Evolutionary conservation across 2,797 vertebrate genomes (phyloP).

Genomic region (Holocentrus rufus): DNA sequence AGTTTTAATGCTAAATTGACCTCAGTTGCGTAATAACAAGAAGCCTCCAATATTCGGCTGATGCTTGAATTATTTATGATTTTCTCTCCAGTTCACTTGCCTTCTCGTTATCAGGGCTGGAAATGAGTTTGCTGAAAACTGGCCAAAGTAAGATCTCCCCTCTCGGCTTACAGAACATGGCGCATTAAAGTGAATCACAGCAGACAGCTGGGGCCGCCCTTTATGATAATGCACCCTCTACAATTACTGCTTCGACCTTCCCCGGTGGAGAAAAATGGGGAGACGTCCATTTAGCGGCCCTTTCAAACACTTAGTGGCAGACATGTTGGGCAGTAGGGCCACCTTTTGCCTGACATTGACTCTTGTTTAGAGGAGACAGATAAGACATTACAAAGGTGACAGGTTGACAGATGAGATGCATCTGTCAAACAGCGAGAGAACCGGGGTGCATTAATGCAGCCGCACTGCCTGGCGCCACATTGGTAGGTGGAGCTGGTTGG

Average conservation of each 20-base stretch:
- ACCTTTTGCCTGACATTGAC: conserved; percentile 74
- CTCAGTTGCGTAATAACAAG: conserved; percentile 55
- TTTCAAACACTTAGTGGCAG: conserved; percentile 83
- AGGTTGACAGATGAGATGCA: conserved; percentile 62
- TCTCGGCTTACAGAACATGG: conserved; percentile 68
- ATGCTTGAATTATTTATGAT: conserved; percentile 73
- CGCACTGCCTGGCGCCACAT: not conserved
- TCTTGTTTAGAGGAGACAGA: conserved; percentile 72
- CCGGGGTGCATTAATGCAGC: conserved; percentile 17
- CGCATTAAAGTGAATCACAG: conserved; percentile 83
- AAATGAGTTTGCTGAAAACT: conserved; percentile 76
- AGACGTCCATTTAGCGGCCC: conserved; percentile 76
- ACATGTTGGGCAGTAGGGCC: conserved; percentile 75
- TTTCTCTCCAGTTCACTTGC: conserved; percentile 51
- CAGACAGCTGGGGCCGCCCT: conserved; percentile 84
- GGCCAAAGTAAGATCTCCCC: conserved; percentile 71
- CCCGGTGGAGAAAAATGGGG: conserved; percentile 78
- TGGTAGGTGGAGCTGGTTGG: conserved; percentile 5
- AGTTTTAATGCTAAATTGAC: conserved; percentile 57
- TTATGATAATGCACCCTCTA: conserved; percentile 86
- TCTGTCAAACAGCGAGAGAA: conserved; percentile 61
- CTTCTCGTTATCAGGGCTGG: conserved; percentile 60
- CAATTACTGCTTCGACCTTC: conserved; percentile 89
- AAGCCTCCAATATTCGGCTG: conserved; percentile 34
- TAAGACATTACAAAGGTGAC: conserved; percentile 67